Evolutionary conservation across 2,888 invertebrate genomes (phyloP).

Genomic region (Macaria liturata): DNA sequence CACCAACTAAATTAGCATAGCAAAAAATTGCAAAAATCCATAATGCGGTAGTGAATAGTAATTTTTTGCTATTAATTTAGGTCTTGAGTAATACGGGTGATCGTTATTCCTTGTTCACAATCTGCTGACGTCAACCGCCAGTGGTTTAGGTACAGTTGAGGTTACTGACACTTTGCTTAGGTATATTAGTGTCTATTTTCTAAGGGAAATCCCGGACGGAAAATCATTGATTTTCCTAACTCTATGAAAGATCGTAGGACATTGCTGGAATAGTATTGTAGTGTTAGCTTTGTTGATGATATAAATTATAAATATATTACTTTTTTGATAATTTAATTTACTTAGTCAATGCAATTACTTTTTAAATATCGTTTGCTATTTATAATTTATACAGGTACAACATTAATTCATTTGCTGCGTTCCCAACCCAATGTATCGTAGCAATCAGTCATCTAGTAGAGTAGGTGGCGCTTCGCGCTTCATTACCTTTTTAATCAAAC

Average conservation of each 20-base stretch:
- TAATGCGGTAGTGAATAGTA: slow-evolving; percentile 44
- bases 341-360: too few species aligned
- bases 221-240: too few species aligned
- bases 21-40: slow-evolving; percentile 1
- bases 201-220: not conserved
- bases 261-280: too few species aligned
- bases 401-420: too few species aligned
- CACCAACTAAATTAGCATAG: slow-evolving; percentile 5
- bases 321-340: too few species aligned
- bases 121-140: slow-evolving; percentile 15
- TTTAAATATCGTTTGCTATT: too few species aligned
- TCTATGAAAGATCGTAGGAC: too few species aligned
- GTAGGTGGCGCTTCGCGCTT: slow-evolving; percentile 7
- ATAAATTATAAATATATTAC: too few species aligned
- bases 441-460: too few species aligned
- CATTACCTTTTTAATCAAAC: slow-evolving; percentile 20
- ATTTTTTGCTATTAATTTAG: slow-evolving; percentile 33
- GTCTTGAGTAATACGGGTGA: slow-evolving; percentile 50
- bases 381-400: too few species aligned
- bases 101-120: slow-evolving; percentile 47
- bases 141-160: not conserved
- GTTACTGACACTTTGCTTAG: not conserved
- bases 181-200: not conserved
- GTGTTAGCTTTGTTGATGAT: too few species aligned
- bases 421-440: too few species aligned